Base-by-base conservation (phyloP, 2,113 vertebrate species). In the Polypterus senegalus region DNA sequence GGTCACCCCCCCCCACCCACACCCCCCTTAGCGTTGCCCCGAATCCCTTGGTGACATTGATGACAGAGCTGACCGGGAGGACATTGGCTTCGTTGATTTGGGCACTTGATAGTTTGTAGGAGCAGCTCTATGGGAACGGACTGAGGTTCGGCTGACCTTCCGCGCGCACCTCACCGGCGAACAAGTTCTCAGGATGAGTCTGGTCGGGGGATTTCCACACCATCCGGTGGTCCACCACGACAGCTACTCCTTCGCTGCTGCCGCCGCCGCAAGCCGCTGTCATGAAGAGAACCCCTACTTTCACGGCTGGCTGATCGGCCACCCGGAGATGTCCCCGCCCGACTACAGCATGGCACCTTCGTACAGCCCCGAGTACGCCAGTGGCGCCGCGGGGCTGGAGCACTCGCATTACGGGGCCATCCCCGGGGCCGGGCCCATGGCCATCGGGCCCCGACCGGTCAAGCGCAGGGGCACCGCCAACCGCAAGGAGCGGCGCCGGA, bases 211-310 rank as follows among this genome's bases (percentile, higher is more conserved):
- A 65, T 97, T 95, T 69, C 90, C 93, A 72, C 94, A 95, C 88
- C 94, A 95, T 77, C 87, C 93, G 49, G 92, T 92, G 84, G 92
- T 97, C 78, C 94, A 97, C 81, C 94, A 96, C 81, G 93, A 97
- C 70, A 92, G 94, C 69, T 97, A 97, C 57, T 93, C 93, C 10
- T 80, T 94, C 58, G 90, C 91, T n/a, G 91, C 92, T 4, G 91
- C 91, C 1, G 90, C 90, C 2, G 88, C 85, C 1, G 86, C 90
- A 74, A 88, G 83, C 70, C 89, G 89, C 74, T 92, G 93, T 80
- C 94, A 96, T 74, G 95, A 96, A 77, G 94, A 96, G 70, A 88
- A 88, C 74, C 92, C 92, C 2, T 98, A 98, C 72, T 97, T 97
- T 76, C 95, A 95, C 46, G 93, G 95, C 74, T 98, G 94, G 95